A percentile compares a stretch with the other conserved stretches of the same genome.
Conservation (phyloP, 1,140 invertebrate genomes). For the Homalodisca vitripennis region DNA sequence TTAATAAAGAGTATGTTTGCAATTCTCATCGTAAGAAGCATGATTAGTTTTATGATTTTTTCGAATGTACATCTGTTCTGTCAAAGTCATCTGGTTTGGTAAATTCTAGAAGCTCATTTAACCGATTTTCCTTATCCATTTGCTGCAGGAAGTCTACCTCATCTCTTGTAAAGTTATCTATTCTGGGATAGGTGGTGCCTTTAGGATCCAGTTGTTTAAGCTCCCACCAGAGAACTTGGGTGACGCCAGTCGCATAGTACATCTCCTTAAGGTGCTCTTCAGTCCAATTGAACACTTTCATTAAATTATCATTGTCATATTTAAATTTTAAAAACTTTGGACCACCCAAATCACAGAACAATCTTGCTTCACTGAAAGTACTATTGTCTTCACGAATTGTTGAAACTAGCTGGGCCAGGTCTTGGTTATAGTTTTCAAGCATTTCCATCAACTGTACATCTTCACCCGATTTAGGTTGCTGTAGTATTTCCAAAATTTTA, state of each 20-base stretch:
- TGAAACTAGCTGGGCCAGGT: background rate
- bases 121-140: background rate
- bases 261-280: background rate
- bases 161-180: background rate
- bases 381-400: background rate
- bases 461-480: background rate
- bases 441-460: background rate
- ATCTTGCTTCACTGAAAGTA: background rate
- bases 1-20: no score
- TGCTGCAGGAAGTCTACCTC: background rate
- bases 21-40: no score
- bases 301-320: background rate
- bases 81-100: background rate
- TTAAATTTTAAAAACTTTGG: conserved; percentile 7
- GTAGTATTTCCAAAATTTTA: background rate
- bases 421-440: background rate
- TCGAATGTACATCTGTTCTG: background rate
- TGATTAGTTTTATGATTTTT: no score
- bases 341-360: background rate
- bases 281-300: background rate
- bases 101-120: background rate
- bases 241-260: background rate
- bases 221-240: background rate
- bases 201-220: background rate
- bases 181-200: background rate